These are phyloP conservation scores for Cantharis rustica DNA, from an alignment of 2,888 invertebrate species.

Conservation along the genomic window DNA sequence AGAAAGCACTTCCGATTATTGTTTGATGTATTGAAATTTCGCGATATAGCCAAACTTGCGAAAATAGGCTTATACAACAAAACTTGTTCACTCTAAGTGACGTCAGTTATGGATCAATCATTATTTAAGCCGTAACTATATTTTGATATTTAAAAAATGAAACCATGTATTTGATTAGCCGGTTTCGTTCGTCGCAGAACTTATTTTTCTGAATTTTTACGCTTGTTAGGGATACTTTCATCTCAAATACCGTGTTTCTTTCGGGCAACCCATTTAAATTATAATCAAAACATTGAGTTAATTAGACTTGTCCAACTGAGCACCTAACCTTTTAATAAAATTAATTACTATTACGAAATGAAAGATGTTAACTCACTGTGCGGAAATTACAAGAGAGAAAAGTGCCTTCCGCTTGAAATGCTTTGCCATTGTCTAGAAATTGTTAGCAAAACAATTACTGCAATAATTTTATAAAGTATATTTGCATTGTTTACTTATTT, in stretches of 20 bases:
- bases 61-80: background rate
- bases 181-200: background rate
- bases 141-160: background rate
- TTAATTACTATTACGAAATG: conserved; percentile 13
- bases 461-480: conserved; percentile 5
- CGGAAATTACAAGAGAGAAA: conserved; percentile 12
- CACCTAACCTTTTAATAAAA: conserved; percentile 14
- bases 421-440: conserved; percentile 5
- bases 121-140: background rate
- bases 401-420: conserved; percentile 5
- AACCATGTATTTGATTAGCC: background rate
- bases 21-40: conserved; percentile 7
- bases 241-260: background rate
- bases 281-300: background rate
- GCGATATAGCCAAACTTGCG: background rate
- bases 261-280: background rate
- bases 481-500: background rate
- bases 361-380: conserved; percentile 12
- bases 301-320: conserved; percentile 3
- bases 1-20: conserved; percentile 22
- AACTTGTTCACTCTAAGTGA: background rate
- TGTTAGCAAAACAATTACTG: conserved; percentile 10
- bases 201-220: background rate
- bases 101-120: background rate
- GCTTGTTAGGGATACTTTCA: background rate